These are phyloP conservation scores for Cosmia trapezina DNA, from an alignment of 2,888 invertebrate genomes.

Conservation along the genomic window DNA sequence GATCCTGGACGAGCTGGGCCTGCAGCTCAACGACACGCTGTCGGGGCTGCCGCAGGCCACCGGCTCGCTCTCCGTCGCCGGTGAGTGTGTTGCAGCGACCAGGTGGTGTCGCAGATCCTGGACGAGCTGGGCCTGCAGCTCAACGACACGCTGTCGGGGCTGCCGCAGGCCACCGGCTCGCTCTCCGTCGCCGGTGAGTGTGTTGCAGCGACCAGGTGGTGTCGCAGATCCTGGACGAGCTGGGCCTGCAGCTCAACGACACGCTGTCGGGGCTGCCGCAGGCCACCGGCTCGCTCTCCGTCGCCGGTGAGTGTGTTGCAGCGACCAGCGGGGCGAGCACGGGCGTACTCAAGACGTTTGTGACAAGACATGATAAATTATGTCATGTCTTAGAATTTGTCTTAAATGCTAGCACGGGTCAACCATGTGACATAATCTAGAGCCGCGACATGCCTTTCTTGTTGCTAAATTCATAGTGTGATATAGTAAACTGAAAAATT, in stretches of 20 bases:
- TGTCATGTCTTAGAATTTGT: no score
- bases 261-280: slow-evolving; percentile 96
- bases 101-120: slow-evolving; percentile 98
- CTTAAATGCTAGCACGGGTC: no score
- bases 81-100: slow-evolving; percentile 92
- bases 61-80: slow-evolving; percentile 90
- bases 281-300: slow-evolving; percentile 90
- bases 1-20: slow-evolving; percentile 98
- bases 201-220: slow-evolving; percentile 96
- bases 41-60: slow-evolving; percentile 95
- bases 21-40: slow-evolving; percentile 98
- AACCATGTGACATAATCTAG: no score
- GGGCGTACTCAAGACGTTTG: no score
- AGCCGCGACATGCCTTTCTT: no score
- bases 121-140: slow-evolving; percentile 99
- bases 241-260: slow-evolving; percentile 98
- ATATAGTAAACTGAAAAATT: no score
- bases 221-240: slow-evolving; percentile 98
- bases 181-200: slow-evolving; percentile 87
- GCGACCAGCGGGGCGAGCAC: no score
- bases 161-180: slow-evolving; percentile 93
- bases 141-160: slow-evolving; percentile 96
- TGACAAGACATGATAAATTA: no score
- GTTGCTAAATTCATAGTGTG: no score
- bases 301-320: slow-evolving; percentile 86